These are phyloP conservation scores for Mesaphorura yosii DNA, from an alignment of 1,140 invertebrate species.

Conservation along the genomic window DNA sequence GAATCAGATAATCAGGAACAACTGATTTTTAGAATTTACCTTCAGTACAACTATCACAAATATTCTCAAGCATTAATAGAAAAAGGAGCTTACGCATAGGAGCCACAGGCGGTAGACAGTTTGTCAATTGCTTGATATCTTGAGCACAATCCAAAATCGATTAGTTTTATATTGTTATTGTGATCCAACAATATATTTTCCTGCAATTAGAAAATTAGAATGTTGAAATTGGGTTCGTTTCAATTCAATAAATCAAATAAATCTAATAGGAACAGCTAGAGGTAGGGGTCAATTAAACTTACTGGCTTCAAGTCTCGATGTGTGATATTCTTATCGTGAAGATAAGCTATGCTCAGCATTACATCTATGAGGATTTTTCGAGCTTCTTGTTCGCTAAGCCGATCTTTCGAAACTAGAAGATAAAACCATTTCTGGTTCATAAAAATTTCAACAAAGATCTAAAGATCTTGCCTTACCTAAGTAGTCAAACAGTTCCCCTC, in stretches of 20 bases:
- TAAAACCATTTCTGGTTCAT: too few species aligned
- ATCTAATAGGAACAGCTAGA: conserved; percentile 1
- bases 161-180: conserved; percentile 68
- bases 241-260: background rate
- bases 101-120: too few species aligned
- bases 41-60: too few species aligned
- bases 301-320: conserved; percentile 74
- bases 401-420: conserved; percentile 52
- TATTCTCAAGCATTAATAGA: too few species aligned
- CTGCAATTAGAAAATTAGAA: conserved; percentile 38
- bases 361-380: conserved; percentile 64
- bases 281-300: conserved; percentile 33
- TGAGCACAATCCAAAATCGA: conserved; percentile 85
- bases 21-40: too few species aligned
- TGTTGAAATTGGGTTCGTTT: conserved; percentile 3
- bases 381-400: conserved; percentile 57
- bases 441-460: conserved; percentile 7
- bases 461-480: conserved; percentile 43
- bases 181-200: conserved; percentile 73
- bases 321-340: conserved; percentile 61
- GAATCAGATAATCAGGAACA: too few species aligned
- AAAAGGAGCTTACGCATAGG: too few species aligned
- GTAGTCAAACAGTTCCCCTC: conserved; percentile 75
- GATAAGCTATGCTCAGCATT: conserved; percentile 61
- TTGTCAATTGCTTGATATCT: too few species aligned